Base-by-base conservation (phyloP, 2,113 vertebrate genomes). In the Pollimyrus isidori region DNA sequence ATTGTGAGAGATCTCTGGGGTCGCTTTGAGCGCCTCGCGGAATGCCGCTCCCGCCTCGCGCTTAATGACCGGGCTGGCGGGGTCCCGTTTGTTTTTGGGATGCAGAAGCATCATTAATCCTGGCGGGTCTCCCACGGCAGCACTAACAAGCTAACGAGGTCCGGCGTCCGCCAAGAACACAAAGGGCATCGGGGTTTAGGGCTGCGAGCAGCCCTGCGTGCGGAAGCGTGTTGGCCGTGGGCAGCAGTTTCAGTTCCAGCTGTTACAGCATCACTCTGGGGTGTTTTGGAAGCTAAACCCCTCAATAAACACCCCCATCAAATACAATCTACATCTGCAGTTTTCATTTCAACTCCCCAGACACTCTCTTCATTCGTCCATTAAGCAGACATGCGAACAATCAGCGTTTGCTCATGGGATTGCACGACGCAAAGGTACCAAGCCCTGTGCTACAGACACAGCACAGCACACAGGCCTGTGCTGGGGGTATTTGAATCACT, bases 91-190 rank as follows among this genome's bases (percentile, higher is more conserved):
- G 85, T 87, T 52, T 86, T 86, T 26, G 49, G 85, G 48, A 87
- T 53, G 85, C 48, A 17, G 85, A 21, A 5, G n/a, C 85, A 87
- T 87, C 85, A 87, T 87, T 87, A 87, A 87, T 87, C 83, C 48
- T 26, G n/a, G 30, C 85, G 49, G 26, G 50, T 48, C 85, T 87
- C 48, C 85, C 17, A 30, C 50, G 4, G 50, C 85, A 35, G 5
- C 50, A 4, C 85, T 87, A 56, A 87, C 85, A 87, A 86, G 85
- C 85, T 86, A 53, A 86, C 85, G 17, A 87, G 85, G 49, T 87
- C 85, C n/a, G 26, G 26, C 23, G 6, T 39, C 49, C 4, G 85
- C 49, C 50, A 19, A 50, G 11, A 53, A 87, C 26, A 26, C 23
- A 53, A 39, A 87, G 85, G 9, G 21, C 13, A 1, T 56, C n/a